Conservation (phyloP, 2,113 vertebrate species). For the Rafetus swinhoei region DNA sequence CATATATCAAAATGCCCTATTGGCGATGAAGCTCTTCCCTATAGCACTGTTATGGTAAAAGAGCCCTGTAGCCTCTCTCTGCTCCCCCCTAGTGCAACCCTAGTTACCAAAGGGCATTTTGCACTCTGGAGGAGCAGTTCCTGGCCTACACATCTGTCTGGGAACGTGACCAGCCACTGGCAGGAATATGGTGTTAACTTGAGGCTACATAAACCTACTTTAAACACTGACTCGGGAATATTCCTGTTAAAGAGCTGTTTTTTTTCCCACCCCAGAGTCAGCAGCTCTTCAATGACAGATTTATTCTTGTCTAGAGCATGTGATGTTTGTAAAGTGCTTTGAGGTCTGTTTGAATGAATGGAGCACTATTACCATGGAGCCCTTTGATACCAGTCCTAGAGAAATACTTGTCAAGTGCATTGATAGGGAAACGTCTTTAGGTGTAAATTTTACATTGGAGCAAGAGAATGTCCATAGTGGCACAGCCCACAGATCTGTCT, state of each 20-base stretch:
- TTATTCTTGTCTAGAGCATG: background rate
- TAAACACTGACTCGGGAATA: background rate
- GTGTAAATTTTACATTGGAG: fast-evolving
- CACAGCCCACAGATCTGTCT: fast-evolving
- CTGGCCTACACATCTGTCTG: background rate
- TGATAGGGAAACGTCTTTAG: fast-evolving
- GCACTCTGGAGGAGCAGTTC: background rate
- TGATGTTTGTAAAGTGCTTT: fast-evolving
- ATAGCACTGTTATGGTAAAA: background rate
- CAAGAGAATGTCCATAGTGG: fast-evolving
- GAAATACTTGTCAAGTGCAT: fast-evolving
- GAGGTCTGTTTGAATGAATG: background rate
- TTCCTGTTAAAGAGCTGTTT: background rate
- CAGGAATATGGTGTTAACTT: background rate
- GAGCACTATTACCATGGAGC: fast-evolving
- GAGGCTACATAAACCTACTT: background rate
- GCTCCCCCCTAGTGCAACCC: background rate
- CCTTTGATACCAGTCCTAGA: fast-evolving
- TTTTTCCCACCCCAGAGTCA: background rate
- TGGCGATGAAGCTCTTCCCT: background rate
- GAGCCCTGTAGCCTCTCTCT: background rate
- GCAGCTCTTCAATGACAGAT: background rate
- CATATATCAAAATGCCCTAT: background rate
- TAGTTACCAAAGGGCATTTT: background rate
- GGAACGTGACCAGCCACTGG: background rate